Evolutionary conservation across 30 jellyfish, hydroid and myxozoan species (phyloP).

Genomic region (Pelagia noctiluca): DNA sequence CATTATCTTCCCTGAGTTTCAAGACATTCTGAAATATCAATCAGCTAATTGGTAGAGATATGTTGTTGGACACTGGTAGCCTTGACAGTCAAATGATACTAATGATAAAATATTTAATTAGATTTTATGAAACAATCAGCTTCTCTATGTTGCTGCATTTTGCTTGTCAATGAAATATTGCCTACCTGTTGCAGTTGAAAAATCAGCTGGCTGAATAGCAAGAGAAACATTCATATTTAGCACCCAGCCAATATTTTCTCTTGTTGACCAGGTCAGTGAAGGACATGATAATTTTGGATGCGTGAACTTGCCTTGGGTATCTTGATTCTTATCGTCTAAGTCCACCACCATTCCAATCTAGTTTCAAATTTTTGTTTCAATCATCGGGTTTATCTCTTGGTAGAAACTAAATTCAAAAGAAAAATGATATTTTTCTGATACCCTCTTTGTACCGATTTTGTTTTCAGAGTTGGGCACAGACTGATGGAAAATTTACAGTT

Average conservation of each 20-base stretch:
- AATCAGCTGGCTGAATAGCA: not conserved
- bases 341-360: conserved; percentile 33
- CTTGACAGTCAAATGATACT: too few relatives aligned
- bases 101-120: too few relatives aligned
- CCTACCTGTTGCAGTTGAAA: not conserved
- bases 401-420: not conserved
- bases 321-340: not conserved
- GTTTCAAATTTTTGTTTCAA: not conserved
- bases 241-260: conserved; percentile 20
- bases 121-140: too few relatives aligned
- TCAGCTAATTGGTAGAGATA: too few relatives aligned
- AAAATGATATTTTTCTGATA: conserved; percentile 13
- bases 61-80: too few relatives aligned
- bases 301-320: conserved; percentile 17
- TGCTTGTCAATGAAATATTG: too few relatives aligned
- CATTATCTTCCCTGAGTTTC: too few relatives aligned
- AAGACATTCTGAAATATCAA: too few relatives aligned
- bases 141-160: too few relatives aligned
- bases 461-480: not conserved
- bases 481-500: too few relatives aligned
- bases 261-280: conserved; percentile 7
- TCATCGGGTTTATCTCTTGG: too few relatives aligned
- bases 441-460: conserved; percentile 23
- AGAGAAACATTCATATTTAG: not conserved
- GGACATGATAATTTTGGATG: not conserved